phyloP scores from a whole-genome alignment of 2,888 invertebrate species.

The Agrochola macilenta region DNA sequence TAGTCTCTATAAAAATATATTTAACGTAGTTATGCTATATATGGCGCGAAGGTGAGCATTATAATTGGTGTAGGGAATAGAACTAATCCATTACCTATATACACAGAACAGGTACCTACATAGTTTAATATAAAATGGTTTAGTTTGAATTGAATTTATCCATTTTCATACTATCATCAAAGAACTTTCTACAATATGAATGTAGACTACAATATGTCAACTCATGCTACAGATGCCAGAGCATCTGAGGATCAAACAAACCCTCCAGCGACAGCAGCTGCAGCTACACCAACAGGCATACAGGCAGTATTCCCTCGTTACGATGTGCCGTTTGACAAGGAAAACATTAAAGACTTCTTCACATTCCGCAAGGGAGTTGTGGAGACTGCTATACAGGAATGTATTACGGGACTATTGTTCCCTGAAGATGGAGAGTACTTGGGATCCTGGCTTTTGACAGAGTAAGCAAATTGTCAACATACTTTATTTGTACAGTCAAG shows the following conservation, averaged over 20 bases:
- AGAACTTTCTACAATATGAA: background rate
- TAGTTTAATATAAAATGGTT: background rate
- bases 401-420: slow-evolving; percentile 92
- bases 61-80: slow-evolving; percentile 17
- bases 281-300: slow-evolving; percentile 73
- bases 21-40: slow-evolving; percentile 8
- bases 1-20: slow-evolving; percentile 6
- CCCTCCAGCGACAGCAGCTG: slow-evolving; percentile 76
- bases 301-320: slow-evolving; percentile 85
- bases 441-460: slow-evolving; percentile 95
- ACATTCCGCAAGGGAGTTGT: slow-evolving; percentile 94
- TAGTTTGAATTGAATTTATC: slow-evolving; percentile 3
- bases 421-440: slow-evolving; percentile 93
- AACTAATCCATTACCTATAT: slow-evolving; percentile 27
- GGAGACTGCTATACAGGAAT: slow-evolving; percentile 93
- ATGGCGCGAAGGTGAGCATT: slow-evolving; percentile 28
- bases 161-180: slow-evolving; percentile 30
- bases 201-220: slow-evolving; percentile 20
- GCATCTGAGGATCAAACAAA: slow-evolving; percentile 72
- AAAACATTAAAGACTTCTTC: slow-evolving; percentile 93
- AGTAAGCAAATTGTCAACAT: slow-evolving; percentile 89
- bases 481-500: background rate
- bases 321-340: slow-evolving; percentile 86
- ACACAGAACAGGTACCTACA: background rate
- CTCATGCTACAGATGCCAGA: slow-evolving; percentile 78